Base-by-base conservation (phyloP, 2,888 invertebrate species). In the Ephialtes manifestator region DNA sequence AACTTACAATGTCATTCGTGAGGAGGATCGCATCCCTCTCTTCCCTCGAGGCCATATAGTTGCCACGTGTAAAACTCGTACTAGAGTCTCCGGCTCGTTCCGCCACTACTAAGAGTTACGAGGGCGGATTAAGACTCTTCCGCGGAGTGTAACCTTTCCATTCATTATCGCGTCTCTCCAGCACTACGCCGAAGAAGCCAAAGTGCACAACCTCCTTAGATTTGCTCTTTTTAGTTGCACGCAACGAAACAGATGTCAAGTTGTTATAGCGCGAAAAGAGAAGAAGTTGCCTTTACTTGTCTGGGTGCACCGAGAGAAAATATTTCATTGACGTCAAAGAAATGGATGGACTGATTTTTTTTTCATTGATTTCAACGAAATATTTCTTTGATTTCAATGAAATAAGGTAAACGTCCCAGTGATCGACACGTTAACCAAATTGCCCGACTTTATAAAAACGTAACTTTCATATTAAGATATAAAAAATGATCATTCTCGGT, bases 1-100 rank as follows among this genome's bases (percentile, higher is more conserved):
- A 86, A 78, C 82, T 86, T 85, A 72, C 51, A 81, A 81, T 86
- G 84, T 87, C 72, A 83, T 79, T 78, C 68, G 71, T 43, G 58
- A 76, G 10, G 39, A 7, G 72, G n/a, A 51, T 58, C 31, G 79
- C 58, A 18, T 48, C 68, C 53, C 8, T 51, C 55, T 51, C 51
- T 39, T 60, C 65, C 18, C 20, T 8, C 28, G 46, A n/a, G 53
- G 20, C 51, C n/a, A 63, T 18, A 53, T 18, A 60, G 51, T 79
- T 60, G 24, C 53, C 24, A 58, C 72, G 72, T 74, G 67, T 67
- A 68, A 83, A 83, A 83, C 43, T 60, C 68, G 78, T 55, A 72
- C 74, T 28, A 24, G 48, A 18, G 31, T 31, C 55, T 46, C 60
- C 39, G 20, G 43, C 58, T 79, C 53, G 39, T 80, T 80, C 70